Evolutionary conservation across 2,888 invertebrate genomes (phyloP).

Genomic region (Merodon equestris): DNA sequence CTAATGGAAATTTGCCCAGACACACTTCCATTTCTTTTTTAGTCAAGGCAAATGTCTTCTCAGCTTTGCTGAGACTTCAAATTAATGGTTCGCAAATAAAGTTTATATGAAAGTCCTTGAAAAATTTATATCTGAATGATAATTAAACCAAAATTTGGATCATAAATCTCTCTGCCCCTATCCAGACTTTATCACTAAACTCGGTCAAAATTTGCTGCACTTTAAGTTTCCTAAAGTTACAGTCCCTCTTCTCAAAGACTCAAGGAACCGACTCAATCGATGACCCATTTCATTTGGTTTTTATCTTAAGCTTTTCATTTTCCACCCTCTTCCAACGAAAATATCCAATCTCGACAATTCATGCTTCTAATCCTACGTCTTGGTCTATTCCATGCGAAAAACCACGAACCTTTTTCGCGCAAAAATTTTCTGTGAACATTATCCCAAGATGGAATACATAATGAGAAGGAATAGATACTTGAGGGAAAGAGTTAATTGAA

Average conservation of each 20-base stretch:
- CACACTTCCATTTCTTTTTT: too few species aligned
- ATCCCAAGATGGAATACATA: constrained; percentile 44
- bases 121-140: too few species aligned
- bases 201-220: too few species aligned
- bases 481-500: constrained; percentile 46
- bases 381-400: constrained; percentile 9
- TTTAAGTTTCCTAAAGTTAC: neutral
- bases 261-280: constrained; percentile 23
- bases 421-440: constrained; percentile 25
- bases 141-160: too few species aligned
- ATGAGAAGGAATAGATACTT: constrained; percentile 47
- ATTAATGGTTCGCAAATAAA: too few species aligned
- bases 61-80: too few species aligned
- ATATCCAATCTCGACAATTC: constrained; percentile 22
- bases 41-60: too few species aligned
- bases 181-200: too few species aligned
- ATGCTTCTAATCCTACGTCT: constrained; percentile 26
- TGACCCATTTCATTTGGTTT: constrained; percentile 19
- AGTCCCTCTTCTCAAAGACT: neutral
- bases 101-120: too few species aligned
- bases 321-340: neutral
- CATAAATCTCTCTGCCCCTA: neutral
- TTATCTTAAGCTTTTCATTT: neutral
- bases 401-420: constrained; percentile 5
- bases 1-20: too few species aligned